Base-by-base conservation (phyloP, 2,888 invertebrate genomes). In the Cheilosia variabilis region DNA sequence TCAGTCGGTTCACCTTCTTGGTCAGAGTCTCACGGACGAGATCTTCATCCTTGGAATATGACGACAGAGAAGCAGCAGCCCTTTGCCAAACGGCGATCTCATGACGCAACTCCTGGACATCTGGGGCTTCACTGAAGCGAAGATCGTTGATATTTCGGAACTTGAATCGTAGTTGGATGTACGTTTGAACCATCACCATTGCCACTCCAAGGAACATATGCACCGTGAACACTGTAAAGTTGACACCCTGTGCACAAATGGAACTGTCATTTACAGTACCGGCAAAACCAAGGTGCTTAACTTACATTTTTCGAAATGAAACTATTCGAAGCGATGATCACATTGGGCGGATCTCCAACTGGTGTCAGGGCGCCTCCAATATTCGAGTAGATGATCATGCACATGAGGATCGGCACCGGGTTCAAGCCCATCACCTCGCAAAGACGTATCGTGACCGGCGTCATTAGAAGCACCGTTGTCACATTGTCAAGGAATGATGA, bases 281-380 rank as follows among this genome's bases (percentile, higher is more conserved):
- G 37, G 10, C 13, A 50, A 22, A n/a, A 7, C 43, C 2, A 45
- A 17, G 2, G 60, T 0, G 19, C 0, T 19, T 0, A 15, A 87
- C 90, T 89, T 88, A 92, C 92, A 89, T 91, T 92, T 79, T 91
- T 91, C 19, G 92, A 89, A 79, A 92, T 92, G 87, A 90, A 92
- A 83, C 88, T 91, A 81, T 92, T 92, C 55, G 92, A 92, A 80
- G 92, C 92, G 60, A 92, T 92, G 53, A 92, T 91, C 63, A 92
- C 93, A 88, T 92, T 92, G 89, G 98, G 98, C 0, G 98, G 98
- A 91, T 98, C 98, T 0, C 98, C 98, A 0, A 98, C 96, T 0
- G 98, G 98, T 0, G 98, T 98, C 22, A 97, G 94, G 0, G 97
- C 96, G 0, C 98, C 98, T 0, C 98, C 98, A 71, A 98, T 96